phyloP scores from a whole-genome alignment of 1,140 invertebrate genomes.

The Orius insidiosus region DNA sequence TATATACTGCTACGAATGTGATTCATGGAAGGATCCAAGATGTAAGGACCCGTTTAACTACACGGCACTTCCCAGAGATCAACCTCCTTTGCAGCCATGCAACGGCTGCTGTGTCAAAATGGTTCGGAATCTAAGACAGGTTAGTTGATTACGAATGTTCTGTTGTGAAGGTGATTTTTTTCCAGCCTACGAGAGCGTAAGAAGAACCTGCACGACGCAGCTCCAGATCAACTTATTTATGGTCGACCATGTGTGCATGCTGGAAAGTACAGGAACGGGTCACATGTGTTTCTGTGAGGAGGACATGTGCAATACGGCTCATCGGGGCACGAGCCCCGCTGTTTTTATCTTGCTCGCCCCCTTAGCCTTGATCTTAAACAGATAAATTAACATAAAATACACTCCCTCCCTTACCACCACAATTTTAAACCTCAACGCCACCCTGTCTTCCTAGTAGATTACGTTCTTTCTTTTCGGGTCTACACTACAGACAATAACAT shows the following conservation, averaged over 20 bases:
- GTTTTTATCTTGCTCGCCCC: slow-evolving; percentile 2
- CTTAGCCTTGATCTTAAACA: slow-evolving; percentile 7
- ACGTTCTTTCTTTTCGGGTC: too few species aligned
- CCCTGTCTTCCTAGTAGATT: not conserved
- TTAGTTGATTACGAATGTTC: too few species aligned
- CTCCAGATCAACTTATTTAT: slow-evolving; percentile 91
- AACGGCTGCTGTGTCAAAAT: slow-evolving; percentile 90
- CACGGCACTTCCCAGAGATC: slow-evolving; percentile 63
- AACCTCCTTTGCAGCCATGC: slow-evolving; percentile 68
- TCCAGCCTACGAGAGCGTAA: slow-evolving; percentile 71
- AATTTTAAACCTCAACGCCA: not conserved
- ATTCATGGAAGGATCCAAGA: slow-evolving; percentile 69
- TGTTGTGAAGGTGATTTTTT: slow-evolving; percentile 22
- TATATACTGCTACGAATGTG: slow-evolving; percentile 85
- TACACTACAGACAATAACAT: too few species aligned
- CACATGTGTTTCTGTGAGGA: slow-evolving; percentile 97
- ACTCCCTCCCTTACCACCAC: not conserved
- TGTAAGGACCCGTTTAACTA: slow-evolving; percentile 89
- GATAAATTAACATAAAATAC: slow-evolving; percentile 1
- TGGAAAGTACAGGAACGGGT: slow-evolving; percentile 88
- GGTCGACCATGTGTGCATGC: slow-evolving; percentile 96
- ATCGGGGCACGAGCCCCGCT: slow-evolving; percentile 9
- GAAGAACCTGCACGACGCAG: slow-evolving; percentile 78
- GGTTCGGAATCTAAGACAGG: slow-evolving; percentile 75
- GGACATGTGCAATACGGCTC: slow-evolving; percentile 67